These are phyloP conservation scores for Ellobium chinense DNA, from an alignment of 2,888 invertebrate genomes.

Conservation along the genomic window DNA sequence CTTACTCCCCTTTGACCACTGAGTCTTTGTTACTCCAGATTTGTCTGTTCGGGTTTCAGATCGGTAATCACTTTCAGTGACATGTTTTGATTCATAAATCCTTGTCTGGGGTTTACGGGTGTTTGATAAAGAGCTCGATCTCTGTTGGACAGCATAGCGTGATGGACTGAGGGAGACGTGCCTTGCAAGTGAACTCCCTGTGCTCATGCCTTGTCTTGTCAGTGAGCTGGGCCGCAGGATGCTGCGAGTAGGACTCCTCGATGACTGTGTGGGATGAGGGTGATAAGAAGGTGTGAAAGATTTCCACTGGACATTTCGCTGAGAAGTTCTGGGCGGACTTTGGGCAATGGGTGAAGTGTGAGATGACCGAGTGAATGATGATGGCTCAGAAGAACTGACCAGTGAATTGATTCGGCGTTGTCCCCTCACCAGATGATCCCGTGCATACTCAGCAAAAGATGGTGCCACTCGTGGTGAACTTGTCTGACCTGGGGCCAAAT, in stretches of 20 bases:
- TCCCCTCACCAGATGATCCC: constrained; percentile 59
- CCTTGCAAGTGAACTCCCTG: background rate
- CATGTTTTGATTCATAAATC: background rate
- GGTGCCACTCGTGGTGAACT: constrained; percentile 46
- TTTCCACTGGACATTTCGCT: background rate
- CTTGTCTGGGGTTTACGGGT: background rate
- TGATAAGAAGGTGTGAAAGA: background rate
- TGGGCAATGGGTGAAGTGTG: background rate
- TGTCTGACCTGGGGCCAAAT: constrained; percentile 19
- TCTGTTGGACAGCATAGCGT: background rate
- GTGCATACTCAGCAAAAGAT: constrained; percentile 63
- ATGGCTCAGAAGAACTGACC: background rate
- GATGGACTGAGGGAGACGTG: background rate
- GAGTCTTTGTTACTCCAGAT: constrained; percentile 12
- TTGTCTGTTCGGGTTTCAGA: constrained; percentile 13
- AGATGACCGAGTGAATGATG: background rate
- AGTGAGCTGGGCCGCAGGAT: background rate
- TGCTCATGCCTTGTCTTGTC: background rate
- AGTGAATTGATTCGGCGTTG: constrained; percentile 52
- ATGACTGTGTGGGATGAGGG: background rate
- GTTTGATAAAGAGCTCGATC: background rate
- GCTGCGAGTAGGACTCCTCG: background rate
- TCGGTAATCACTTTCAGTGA: background rate
- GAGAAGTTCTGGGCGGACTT: background rate
- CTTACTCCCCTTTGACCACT: constrained; percentile 17